Evolutionary conservation across 2,797 vertebrate genomes (phyloP).

Genomic region (Falco rusticolus): DNA sequence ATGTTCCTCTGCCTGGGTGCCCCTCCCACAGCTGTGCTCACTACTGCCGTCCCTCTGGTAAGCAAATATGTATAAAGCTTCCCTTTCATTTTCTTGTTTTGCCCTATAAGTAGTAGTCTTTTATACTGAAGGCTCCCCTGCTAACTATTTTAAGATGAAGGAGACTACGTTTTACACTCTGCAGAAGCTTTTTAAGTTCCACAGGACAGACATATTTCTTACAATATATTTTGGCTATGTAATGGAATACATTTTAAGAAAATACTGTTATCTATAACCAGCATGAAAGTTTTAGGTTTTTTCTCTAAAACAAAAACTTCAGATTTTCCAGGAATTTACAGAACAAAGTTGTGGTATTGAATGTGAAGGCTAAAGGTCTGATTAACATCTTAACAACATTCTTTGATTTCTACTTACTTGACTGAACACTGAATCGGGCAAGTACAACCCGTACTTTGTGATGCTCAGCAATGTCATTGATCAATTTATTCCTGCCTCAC

Average conservation of each 20-base stretch:
- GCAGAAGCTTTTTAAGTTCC: background rate
- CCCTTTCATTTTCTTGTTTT: background rate
- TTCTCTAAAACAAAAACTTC: background rate
- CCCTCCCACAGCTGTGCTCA: background rate
- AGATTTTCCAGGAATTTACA: background rate
- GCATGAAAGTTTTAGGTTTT: background rate
- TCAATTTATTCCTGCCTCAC: background rate
- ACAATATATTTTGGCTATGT: background rate
- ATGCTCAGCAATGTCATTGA: background rate
- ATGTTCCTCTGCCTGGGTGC: background rate
- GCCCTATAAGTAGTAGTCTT: background rate
- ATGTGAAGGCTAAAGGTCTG: background rate
- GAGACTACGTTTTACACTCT: background rate
- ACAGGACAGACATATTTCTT: background rate
- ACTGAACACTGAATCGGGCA: constrained; percentile 20
- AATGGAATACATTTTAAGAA: background rate
- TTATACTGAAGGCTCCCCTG: background rate
- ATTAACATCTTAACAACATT: constrained; percentile 53
- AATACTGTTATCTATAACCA: background rate
- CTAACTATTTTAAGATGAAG: background rate
- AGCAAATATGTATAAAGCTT: background rate
- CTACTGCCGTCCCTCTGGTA: background rate
- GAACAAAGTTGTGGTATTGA: constrained; percentile 12
- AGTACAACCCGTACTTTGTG: background rate
- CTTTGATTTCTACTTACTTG: constrained; percentile 58